Evolutionary conservation across 2,888 invertebrate species (phyloP).

Genomic region (Drosophila lacicola): DNA sequence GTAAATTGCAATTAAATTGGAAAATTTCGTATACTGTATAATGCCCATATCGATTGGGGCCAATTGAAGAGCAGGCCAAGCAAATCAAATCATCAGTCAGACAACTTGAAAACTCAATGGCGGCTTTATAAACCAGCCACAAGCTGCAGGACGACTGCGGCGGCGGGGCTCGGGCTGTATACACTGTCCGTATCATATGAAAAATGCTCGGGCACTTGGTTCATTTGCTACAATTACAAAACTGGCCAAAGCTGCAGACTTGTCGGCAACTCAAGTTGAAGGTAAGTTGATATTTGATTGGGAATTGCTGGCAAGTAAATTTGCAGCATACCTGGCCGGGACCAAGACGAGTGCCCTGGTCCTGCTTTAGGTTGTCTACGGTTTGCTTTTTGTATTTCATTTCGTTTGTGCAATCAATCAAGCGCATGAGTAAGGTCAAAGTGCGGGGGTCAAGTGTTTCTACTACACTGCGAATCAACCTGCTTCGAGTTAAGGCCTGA

Average conservation of each 20-base stretch:
- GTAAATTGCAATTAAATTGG: slow-evolving; percentile 59
- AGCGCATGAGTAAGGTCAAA: slow-evolving; percentile 67
- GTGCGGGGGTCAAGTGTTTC: slow-evolving; percentile 45
- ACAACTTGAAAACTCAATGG: slow-evolving; percentile 55
- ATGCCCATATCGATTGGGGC: slow-evolving; percentile 10
- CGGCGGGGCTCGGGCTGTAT: neutral
- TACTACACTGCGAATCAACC: slow-evolving; percentile 5
- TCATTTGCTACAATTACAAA: slow-evolving; percentile 69
- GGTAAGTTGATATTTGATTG: slow-evolving; percentile 60
- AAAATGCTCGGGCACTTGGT: slow-evolving; percentile 41
- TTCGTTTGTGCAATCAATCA: slow-evolving; percentile 73
- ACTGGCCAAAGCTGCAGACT: slow-evolving; percentile 7
- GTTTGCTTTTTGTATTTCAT: slow-evolving; percentile 46
- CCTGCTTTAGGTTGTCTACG: slow-evolving; percentile 21
- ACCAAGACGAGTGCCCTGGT: neutral
- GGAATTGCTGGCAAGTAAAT: slow-evolving; percentile 51
- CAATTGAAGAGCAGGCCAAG: slow-evolving; percentile 36
- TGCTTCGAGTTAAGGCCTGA: slow-evolving; percentile 46
- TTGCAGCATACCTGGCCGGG: slow-evolving; percentile 35
- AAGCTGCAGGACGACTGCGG: slow-evolving; percentile 1
- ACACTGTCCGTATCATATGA: slow-evolving; percentile 19
- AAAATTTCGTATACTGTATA: slow-evolving; percentile 10
- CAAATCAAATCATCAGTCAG: slow-evolving; percentile 46
- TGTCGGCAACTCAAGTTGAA: slow-evolving; percentile 28
- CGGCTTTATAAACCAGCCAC: slow-evolving; percentile 54